Conservation (phyloP, 2,797 vertebrate species). For the Phrynocephalus forsythii region DNA sequence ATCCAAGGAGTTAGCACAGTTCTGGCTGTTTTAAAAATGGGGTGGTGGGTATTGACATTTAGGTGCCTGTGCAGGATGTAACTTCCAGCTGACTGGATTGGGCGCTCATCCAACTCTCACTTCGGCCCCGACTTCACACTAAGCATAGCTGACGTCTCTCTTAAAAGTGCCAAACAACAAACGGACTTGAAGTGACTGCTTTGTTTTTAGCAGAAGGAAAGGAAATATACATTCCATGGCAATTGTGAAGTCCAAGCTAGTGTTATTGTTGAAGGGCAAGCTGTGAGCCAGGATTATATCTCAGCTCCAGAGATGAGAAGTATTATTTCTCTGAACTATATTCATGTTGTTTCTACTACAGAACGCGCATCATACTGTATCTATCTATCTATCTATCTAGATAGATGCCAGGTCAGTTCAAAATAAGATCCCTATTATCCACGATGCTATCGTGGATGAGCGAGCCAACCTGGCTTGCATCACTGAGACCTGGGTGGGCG, state of each 20-base stretch:
- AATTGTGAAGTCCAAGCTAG: not conserved
- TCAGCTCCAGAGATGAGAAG: not conserved
- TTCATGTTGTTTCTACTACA: no score
- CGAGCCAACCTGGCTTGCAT: no score
- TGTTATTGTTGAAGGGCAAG: not conserved
- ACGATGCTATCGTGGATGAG: no score
- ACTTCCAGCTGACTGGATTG: conserved; percentile 70
- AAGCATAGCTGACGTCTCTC: conserved; percentile 68
- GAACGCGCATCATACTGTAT: no score
- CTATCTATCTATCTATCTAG: no score
- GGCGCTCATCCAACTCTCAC: conserved; percentile 63
- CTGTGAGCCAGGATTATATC: not conserved
- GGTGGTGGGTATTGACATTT: conserved; percentile 71
- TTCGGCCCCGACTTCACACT: conserved; percentile 64
- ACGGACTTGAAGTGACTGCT: conserved; percentile 62
- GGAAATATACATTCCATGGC: conserved; percentile 20
- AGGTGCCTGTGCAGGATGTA: conserved; percentile 65
- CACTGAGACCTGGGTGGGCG: no score
- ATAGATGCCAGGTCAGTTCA: no score
- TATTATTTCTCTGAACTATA: no score
- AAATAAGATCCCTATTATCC: no score
- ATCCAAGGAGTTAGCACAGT: conserved; percentile 34
- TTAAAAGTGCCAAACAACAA: conserved; percentile 65
- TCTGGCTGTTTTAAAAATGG: conserved; percentile 48
- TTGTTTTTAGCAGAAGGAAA: conserved; percentile 60